Evolutionary conservation across 2,797 vertebrate genomes (phyloP), one percentile per base, ranked within the genome.

Genomic region (Etheostoma nigrum): DNA sequence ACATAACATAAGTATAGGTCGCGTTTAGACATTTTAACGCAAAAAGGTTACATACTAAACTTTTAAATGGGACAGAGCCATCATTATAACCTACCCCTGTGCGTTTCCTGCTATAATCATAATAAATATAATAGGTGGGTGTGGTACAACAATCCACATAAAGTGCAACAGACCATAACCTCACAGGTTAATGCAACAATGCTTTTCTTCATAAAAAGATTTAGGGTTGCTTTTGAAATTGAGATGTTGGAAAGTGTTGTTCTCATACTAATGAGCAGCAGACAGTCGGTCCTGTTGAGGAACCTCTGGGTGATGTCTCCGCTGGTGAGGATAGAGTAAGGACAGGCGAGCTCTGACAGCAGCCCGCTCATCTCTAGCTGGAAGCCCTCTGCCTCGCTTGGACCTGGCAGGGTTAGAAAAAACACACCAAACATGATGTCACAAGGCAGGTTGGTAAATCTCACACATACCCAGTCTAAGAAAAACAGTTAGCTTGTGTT

Each of bases 361-460:
- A 99, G 92, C 8, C 98, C 97, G 53, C 97, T 99, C 95, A 99
- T 95, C 94, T 99, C 98, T 57, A 99, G 94, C 65, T 99, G 97
- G 91, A 99, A 99, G 72, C 96, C 92, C 84, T 99, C 98, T 1
- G 97, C 97, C 93, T 99, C 98, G 1, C 86, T 96, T 0, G 98
- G 97, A 93, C 96, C 97, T 98, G 80, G 1, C 16, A 49, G 1
- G 11, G 12, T n/a, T 5, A 68, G 30, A 27, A 69, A 53, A 68
- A 62, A 63, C n/a, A 40, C 10, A 36, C 0, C 2, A 10, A 9
- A 44, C 16, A 27, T 15, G 8, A 67, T 8, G 25, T 48, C 12
- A 16, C 1, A 11, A 25, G 9, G 15, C 3, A n/a, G 15, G 11
- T 15, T 13, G 30, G 21, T 9, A 18, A 4, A 61, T 33, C 16